Evolutionary conservation across 1,140 invertebrate species (phyloP), one percentile per base, ranked within the genome.

Genomic region (Gyrodactylus salaris): DNA sequence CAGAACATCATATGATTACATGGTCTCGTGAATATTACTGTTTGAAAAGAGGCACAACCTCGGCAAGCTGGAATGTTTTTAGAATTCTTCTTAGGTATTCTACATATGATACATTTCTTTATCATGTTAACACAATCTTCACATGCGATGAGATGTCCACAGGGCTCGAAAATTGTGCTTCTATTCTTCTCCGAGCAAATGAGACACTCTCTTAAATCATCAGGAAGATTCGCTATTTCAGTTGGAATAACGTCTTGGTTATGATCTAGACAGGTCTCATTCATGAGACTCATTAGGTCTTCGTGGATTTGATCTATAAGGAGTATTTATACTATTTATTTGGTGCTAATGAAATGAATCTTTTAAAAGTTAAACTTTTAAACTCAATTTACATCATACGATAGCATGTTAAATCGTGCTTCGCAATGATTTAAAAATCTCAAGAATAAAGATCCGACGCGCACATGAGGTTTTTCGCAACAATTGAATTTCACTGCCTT

Each of bases 161-260:
- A 94, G 0, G 91, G 91, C 21, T 79, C 79, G 77, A 83, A 81
- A 69, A 83, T 75, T 1, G 81, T 89, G 79, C 95, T 90, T 1
- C 90, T 82, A 78, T 91, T 91, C 73, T 86, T 85, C 80, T 95
- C 91, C 0, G 90, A 93, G 79, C 92, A 95, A 1, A 96, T 88
- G 77, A 95, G 85, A 79, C 92, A 96, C 80, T 96, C 91, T 19
- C 7, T 7, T n/a, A 54, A 54, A 54, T 54, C 34, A 16, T 54
- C 34, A n/a, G 34, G 34, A 7, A 54, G n/a, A n/a, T 7, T 16
- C 7, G 7, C n/a, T 54, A 54, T 54, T n/a, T 54, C 34, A 16
- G 7, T n/a, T n/a, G 34, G 34, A 16, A 54, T 54, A 16, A 54
- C n/a, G n/a, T 16, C 7, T 16, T 54, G 7, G 7, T 7, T 16